Conservation (phyloP, 2,888 invertebrate species). For the Quadroppia sp. region DNA sequence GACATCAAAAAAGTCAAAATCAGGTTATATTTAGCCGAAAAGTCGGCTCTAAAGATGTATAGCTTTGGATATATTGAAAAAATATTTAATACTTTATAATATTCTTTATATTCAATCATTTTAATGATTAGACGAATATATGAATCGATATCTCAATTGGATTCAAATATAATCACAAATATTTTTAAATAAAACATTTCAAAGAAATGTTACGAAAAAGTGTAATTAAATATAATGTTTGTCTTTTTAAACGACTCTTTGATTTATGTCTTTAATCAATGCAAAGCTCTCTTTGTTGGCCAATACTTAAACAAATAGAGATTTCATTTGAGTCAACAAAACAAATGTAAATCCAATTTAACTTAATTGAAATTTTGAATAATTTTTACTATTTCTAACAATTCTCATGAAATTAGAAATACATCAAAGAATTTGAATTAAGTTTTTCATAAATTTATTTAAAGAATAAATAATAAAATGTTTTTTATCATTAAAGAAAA, state of each 20-base stretch:
- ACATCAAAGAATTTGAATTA: neutral
- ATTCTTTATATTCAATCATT: too few relatives aligned
- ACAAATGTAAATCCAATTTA: neutral
- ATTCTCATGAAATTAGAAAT: neutral
- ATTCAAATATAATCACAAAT: neutral
- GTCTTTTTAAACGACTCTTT: neutral
- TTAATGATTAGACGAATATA: too few relatives aligned
- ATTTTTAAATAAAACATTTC: too few relatives aligned
- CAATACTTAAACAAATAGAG: slow-evolving; percentile 1
- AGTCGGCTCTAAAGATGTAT: neutral
- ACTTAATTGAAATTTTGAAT: neutral
- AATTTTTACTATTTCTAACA: neutral
- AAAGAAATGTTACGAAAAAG: neutral
- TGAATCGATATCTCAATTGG: too few relatives aligned
- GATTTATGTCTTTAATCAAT: neutral
- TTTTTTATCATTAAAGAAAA: too few relatives aligned
- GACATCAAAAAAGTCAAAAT: neutral
- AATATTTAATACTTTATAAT: neutral
- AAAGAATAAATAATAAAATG: too few relatives aligned
- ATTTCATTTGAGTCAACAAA: neutral
- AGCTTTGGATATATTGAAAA: neutral
- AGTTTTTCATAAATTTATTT: too few relatives aligned
- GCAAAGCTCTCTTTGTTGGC: neutral
- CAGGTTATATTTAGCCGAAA: neutral
- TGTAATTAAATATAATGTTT: neutral